Evolutionary conservation across 1,140 invertebrate species (phyloP).

Genomic region (Lordiphosa collinella): DNA sequence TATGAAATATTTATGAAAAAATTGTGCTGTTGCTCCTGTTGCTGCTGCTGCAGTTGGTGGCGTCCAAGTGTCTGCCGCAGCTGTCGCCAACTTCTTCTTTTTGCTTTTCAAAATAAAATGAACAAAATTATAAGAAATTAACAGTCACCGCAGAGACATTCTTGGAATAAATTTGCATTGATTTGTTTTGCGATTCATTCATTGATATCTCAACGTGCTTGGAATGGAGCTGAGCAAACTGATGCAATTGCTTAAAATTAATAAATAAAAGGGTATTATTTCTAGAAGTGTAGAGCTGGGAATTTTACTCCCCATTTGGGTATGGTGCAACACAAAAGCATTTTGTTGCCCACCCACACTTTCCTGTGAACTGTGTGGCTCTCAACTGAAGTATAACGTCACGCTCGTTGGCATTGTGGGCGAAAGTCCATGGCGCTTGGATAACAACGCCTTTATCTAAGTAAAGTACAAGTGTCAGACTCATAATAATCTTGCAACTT

Average conservation of each 20-base stretch:
- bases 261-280: too few relatives aligned
- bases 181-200: slow-evolving; percentile 28
- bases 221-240: slow-evolving; percentile 1
- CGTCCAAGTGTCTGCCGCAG: slow-evolving; percentile 49
- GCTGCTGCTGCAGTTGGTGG: slow-evolving; percentile 21
- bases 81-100: slow-evolving; percentile 2
- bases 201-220: slow-evolving; percentile 49
- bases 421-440: slow-evolving; percentile 34
- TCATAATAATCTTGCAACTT: neutral
- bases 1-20: slow-evolving; percentile 69
- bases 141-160: slow-evolving; percentile 43
- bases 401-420: slow-evolving; percentile 42
- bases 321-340: too few relatives aligned
- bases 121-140: slow-evolving; percentile 53
- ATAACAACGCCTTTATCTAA: neutral
- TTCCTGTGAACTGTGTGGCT: slow-evolving; percentile 27
- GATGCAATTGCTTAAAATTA: neutral
- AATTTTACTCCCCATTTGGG: too few relatives aligned
- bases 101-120: slow-evolving; percentile 22
- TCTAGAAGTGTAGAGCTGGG: too few relatives aligned
- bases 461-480: neutral
- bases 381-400: slow-evolving; percentile 31
- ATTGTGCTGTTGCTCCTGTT: slow-evolving; percentile 9
- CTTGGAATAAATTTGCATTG: slow-evolving; percentile 47
- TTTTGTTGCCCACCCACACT: slow-evolving; percentile 33